Evolutionary conservation across 2,888 invertebrate species (phyloP), one percentile per base, ranked within the genome.

Genomic region (Drosophila basisetae): DNA sequence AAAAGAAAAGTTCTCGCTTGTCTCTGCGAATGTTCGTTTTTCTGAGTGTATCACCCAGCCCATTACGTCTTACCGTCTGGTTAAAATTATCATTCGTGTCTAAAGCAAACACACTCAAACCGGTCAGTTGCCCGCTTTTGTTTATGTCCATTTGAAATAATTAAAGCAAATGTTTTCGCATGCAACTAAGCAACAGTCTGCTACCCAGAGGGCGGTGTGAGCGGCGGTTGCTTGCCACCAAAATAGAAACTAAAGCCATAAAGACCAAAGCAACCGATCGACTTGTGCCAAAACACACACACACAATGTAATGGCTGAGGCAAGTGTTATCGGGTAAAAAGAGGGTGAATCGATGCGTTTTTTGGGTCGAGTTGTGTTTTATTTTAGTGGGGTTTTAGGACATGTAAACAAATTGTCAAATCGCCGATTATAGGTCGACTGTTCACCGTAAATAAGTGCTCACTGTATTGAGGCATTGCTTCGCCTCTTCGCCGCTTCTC

Each of bases 111-210:
- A 71, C 66, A 59, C 67, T 67, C 49, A 66, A 55, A n/a, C 58
- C 62, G 69, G 65, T 71, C 67, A 71, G 76, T 82, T 68, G 77
- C 47, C 55, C 37, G 81, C 60, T 54, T 63, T 82, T 82, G 81
- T 82, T 82, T 82, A 82, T 82, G 77, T 55, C 58, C 80, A 80
- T 80, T 82, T 77, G 47, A 72, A 77, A 77, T 77, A 77, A 82
- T 82, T 82, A 82, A 82, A 79, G 65, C 68, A 77, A 58, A 76
- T 76, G 65, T 76, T 64, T 71, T 64, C 22, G 56, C 78, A 43
- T 64, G 54, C 66, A 53, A 22, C 43, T n/a, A 18, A 5, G n/a
- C 31, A 25, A 16, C 18, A 2, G 52, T 2, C 43, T 43, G 22
- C 13, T 13, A 47, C 22, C 4, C 47, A 47, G n/a, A 9, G 11